Conservation (phyloP, 2,113 vertebrate species). For the Paramisgurnus dabryanus region DNA sequence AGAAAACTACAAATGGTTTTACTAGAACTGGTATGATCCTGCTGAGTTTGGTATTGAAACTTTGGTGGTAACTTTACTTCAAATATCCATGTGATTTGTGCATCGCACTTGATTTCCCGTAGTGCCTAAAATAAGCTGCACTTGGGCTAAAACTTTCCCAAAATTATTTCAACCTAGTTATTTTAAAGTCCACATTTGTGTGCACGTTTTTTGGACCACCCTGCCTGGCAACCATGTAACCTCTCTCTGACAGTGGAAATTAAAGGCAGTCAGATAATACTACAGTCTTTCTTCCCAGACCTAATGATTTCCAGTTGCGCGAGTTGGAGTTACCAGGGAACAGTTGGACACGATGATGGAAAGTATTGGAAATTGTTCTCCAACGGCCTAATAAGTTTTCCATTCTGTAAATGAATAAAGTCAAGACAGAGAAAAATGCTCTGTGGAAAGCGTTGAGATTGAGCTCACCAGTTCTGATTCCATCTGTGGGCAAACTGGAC, state of each 20-base stretch:
- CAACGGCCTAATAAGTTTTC: conserved; percentile 29
- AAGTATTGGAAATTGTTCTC: conserved; percentile 29
- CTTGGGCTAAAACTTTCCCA: background rate
- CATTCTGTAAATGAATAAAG: conserved; percentile 17
- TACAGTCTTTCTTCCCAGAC: conserved; percentile 28
- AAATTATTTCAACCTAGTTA: conserved; percentile 3
- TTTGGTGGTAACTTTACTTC: background rate
- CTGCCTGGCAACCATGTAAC: background rate
- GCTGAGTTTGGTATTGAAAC: background rate
- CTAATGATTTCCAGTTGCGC: conserved; percentile 52
- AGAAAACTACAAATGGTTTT: background rate
- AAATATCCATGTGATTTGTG: background rate
- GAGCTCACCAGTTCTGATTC: conserved; percentile 96
- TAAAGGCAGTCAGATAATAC: conserved; percentile 6
- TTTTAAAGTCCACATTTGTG: conserved; percentile 18
- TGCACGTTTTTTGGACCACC: conserved; percentile 37
- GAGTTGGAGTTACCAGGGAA: conserved; percentile 17
- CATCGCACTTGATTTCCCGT: background rate
- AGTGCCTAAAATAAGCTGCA: conserved; percentile 15
- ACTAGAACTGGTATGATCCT: background rate
- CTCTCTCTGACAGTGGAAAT: conserved; percentile 36
- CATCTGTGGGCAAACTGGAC: conserved; percentile 97
- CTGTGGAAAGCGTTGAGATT: background rate
- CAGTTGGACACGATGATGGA: conserved; percentile 35
- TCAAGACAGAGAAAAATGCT: conserved; percentile 12